These are phyloP conservation scores for Ferdinandea cuprea DNA, from an alignment of 2,888 invertebrate genomes.

Conservation along the genomic window DNA sequence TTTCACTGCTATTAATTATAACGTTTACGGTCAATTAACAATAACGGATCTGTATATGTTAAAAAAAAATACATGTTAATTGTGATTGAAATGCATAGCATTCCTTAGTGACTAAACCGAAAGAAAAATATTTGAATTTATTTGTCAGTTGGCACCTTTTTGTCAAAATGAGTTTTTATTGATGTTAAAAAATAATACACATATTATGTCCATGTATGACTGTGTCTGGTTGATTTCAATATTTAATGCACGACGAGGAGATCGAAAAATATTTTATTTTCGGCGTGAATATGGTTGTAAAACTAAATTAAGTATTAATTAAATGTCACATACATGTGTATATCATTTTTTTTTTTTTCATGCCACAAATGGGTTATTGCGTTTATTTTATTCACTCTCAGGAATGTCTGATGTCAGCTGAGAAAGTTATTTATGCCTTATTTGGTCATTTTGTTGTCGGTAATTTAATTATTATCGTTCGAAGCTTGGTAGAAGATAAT, in stretches of 20 bases:
- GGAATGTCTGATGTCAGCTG: not conserved
- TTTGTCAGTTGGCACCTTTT: constrained; percentile 60
- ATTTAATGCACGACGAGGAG: constrained; percentile 13
- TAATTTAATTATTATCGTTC: not conserved
- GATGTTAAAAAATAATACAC: constrained; percentile 24
- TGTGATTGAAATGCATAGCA: constrained; percentile 42
- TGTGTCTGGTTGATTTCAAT: not conserved
- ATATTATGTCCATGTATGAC: not conserved
- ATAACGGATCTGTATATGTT: constrained; percentile 26
- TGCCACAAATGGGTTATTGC: too few relatives aligned
- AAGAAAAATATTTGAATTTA: constrained; percentile 39
- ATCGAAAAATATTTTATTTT: constrained; percentile 1
- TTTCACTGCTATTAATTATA: constrained; percentile 50
- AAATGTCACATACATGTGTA: not conserved
- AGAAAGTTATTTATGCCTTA: not conserved
- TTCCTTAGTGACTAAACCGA: constrained; percentile 40
- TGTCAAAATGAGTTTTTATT: constrained; percentile 54
- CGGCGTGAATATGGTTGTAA: constrained; percentile 18
- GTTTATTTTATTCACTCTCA: not conserved
- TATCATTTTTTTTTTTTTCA: not conserved
- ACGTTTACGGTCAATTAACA: constrained; percentile 53
- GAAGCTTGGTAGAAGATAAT: too few relatives aligned
- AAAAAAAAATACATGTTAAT: constrained; percentile 57
- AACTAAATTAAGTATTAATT: constrained; percentile 39
- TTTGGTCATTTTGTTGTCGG: not conserved